Evolutionary conservation across 2,888 invertebrate genomes (phyloP), one percentile per base, ranked within the genome.

Genomic region (Parnassius glacialis): DNA sequence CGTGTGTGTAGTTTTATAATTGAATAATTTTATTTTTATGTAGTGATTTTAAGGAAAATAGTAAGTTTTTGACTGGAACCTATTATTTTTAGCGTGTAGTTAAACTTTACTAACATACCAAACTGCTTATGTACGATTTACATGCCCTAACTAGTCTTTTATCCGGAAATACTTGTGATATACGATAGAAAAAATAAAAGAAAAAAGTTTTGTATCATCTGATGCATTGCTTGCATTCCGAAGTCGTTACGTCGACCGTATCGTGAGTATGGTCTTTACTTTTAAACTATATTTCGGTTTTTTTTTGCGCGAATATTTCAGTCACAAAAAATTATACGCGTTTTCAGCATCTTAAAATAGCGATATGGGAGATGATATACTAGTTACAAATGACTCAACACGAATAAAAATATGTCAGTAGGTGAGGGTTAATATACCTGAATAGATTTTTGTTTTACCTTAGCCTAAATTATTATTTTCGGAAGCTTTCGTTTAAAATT

Each of bases 391-490:
- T 76, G 78, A 80, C 69, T 80, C 70, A 74, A 34, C 34, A 7
- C 34, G 34, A 34, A 76, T 82, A 78, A 75, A 79, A 80, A 83
- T 81, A 78, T 85, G 89, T 87, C 70, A 89, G 81, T 88, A 81
- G 90, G 90, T 90, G 88, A 90, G 86, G 90, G 90, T 88, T 87
- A 85, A 75, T 71, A 75, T 71, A 74, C 75, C 72, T 75, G 78
- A 75, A 84, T 82, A 82, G 78, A 81, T 78, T 78, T 48, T 73
- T 72, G 65, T 78, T 74, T 86, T 85, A 85, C 87, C 87, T 87
- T 90, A 76, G 81, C 88, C 87, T 83, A 83, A 72, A 78, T 87
- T 77, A 64, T 69, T 70, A 59, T 65, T 57, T 66, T 68, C 68
- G 68, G 70, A 68, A 63, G 61, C 66, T 62, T 66, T 61, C 59